Evolutionary conservation across 2,113 vertebrate species (phyloP), one percentile per base, ranked within the genome.

Genomic region (Podarcis muralis): DNA sequence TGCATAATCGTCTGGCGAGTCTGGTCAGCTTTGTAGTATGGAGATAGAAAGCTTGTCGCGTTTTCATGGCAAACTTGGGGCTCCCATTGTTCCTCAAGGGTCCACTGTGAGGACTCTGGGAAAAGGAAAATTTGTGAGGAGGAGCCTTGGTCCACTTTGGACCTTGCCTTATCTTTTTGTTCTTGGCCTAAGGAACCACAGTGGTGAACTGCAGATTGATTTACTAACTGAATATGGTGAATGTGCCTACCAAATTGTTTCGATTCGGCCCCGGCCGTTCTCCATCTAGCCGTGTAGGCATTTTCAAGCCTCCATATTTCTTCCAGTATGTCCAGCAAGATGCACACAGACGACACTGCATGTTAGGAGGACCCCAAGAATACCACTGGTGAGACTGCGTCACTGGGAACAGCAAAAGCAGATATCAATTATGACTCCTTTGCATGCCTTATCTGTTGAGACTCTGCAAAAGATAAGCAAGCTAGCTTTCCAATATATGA

Each of bases 301-400:
- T 98, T 98, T 99, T 99, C 97, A 99, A 97, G 78, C 99, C 99
- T 88, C 99, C 99, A n/a, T 99, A 99, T 95, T 99, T 99, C 96
- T 99, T 99, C 99, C 99, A 99, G 97, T 99, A 99, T 5, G 98
- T 99, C 99, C 99, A 99, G 96, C 99, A 99, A 94, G 98, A 98
- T 75, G 98, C 98, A 90, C 99, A 99, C 89, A 99, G 97, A 80
- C 99, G 98, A 97, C 99, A 99, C 97, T 99, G 99, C 99, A 99
- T 99, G 97, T 98, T 99, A 94, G 98, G 98, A 89, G 99, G 99
- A 90, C 99, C 99, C 99, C 98, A 99, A 91, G 99, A 99, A 97
- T 99, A 99, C 99, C 99, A 99, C 97, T 99, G 99, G 97, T 99
- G 99, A 90, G 99, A 99, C 96, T 97, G 98, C 95, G 98, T 98